Evolutionary conservation across 2,888 invertebrate genomes (phyloP).

Genomic region (Ectemnius cavifrons): DNA sequence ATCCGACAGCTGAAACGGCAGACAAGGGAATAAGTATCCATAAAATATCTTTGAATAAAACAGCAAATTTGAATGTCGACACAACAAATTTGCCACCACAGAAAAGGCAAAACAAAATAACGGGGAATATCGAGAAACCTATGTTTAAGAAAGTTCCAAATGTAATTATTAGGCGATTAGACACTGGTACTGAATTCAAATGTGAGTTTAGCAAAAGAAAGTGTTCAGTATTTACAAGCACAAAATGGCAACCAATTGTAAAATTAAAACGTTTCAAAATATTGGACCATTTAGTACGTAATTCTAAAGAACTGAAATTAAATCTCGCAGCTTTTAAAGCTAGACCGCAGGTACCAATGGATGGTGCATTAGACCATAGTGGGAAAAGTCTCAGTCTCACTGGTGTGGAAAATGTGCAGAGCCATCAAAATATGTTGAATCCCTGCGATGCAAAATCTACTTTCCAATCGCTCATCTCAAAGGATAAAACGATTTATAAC

Average conservation of each 20-base stretch:
- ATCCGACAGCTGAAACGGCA: too few relatives aligned
- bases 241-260: conserved; percentile 74
- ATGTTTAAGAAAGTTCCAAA: conserved; percentile 70
- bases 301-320: conserved; percentile 66
- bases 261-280: conserved; percentile 70
- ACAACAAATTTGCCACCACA: too few relatives aligned
- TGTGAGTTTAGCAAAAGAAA: conserved; percentile 72
- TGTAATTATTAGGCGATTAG: conserved; percentile 74
- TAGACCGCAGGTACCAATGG: neutral
- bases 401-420: neutral
- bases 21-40: too few relatives aligned
- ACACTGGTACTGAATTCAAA: conserved; percentile 74
- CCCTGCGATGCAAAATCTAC: neutral
- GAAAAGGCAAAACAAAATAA: too few relatives aligned
- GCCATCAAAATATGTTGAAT: neutral
- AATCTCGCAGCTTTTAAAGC: conserved; percentile 40
- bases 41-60: too few relatives aligned
- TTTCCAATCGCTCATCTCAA: neutral
- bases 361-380: too few relatives aligned
- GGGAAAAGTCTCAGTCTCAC: too few relatives aligned
- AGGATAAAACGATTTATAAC: neutral
- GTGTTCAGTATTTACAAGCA: conserved; percentile 62
- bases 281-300: conserved; percentile 73
- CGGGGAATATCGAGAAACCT: too few relatives aligned
- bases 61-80: too few relatives aligned